A percentile compares a stretch with the other conserved stretches of the same genome.
Conservation (phyloP, 2,113 vertebrate genomes). For the Seriola quinqueradiata region DNA sequence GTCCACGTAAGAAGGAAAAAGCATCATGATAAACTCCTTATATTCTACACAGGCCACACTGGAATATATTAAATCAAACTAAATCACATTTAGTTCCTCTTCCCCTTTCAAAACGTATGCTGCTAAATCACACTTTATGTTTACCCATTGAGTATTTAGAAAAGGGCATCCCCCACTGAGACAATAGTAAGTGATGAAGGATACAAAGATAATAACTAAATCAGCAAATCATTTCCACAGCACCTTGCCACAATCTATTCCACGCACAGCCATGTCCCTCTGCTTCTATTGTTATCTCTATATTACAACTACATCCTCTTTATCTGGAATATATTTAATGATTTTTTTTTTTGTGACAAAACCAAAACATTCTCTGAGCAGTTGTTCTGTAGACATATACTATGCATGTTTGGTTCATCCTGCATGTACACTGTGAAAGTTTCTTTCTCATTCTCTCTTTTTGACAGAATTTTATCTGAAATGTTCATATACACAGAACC, state of each 20-base stretch:
- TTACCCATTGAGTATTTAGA: no score
- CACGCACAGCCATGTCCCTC: slow-evolving; percentile 25
- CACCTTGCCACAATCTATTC: not conserved
- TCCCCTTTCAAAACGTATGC: not conserved
- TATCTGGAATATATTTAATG: no score
- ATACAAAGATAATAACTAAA: slow-evolving; percentile 1
- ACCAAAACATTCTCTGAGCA: no score
- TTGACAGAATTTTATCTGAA: no score
- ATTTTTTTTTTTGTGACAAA: no score
- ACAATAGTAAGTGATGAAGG: not conserved
- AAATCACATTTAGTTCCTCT: not conserved
- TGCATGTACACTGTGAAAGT: no score
- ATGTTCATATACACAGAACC: no score
- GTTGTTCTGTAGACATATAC: no score
- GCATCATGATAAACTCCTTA: not conserved
- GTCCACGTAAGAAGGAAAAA: not conserved
- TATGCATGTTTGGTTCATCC: no score
- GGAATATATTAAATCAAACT: not conserved
- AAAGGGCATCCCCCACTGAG: not conserved
- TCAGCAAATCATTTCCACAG: not conserved
- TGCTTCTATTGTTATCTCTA: not conserved
- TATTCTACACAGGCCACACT: not conserved
- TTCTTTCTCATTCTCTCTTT: no score
- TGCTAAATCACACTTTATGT: no score
- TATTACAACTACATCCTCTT: no score